These are phyloP conservation scores for Lasioglossum lativentre DNA, from an alignment of 2,888 invertebrate species.

Conservation along the genomic window DNA sequence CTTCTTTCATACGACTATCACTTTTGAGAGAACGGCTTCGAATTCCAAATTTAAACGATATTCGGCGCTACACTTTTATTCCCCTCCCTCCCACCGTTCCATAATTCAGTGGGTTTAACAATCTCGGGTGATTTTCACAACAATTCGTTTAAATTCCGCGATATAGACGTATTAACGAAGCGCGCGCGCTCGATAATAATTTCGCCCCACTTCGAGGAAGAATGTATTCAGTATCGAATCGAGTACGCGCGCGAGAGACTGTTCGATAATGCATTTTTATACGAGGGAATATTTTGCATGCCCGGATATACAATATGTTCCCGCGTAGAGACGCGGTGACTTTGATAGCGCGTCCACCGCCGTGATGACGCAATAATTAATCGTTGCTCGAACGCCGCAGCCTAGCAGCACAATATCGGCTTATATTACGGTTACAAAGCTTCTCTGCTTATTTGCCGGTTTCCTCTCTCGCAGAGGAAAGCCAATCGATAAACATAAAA, in stretches of 20 bases:
- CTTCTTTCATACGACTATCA: background rate
- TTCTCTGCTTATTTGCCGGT: background rate
- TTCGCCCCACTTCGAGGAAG: too few species aligned
- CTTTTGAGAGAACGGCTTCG: background rate
- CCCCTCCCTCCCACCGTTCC: too few species aligned
- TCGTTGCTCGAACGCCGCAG: constrained; percentile 32
- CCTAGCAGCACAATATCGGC: constrained; percentile 16
- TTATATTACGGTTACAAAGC: constrained; percentile 15
- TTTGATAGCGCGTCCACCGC: constrained; percentile 37
- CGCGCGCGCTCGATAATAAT: background rate
- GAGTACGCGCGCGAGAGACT: background rate
- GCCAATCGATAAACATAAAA: constrained; percentile 3
- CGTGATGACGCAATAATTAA: constrained; percentile 53
- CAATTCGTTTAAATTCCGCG: background rate
- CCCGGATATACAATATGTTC: background rate
- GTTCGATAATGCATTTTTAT: constrained; percentile 12
- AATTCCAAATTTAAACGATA: background rate
- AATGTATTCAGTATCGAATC: background rate
- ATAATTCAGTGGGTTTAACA: background rate
- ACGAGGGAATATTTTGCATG: constrained; percentile 22
- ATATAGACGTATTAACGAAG: background rate
- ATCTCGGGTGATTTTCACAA: background rate
- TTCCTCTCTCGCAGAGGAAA: background rate
- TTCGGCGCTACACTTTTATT: background rate
- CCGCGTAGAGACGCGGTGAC: constrained; percentile 5